A percentile compares a stretch with the other conserved stretches of the same genome.
These are phyloP conservation scores for Lepus europaeus DNA, from an alignment of 2,113 vertebrate genomes.

Conservation along the genomic window DNA sequence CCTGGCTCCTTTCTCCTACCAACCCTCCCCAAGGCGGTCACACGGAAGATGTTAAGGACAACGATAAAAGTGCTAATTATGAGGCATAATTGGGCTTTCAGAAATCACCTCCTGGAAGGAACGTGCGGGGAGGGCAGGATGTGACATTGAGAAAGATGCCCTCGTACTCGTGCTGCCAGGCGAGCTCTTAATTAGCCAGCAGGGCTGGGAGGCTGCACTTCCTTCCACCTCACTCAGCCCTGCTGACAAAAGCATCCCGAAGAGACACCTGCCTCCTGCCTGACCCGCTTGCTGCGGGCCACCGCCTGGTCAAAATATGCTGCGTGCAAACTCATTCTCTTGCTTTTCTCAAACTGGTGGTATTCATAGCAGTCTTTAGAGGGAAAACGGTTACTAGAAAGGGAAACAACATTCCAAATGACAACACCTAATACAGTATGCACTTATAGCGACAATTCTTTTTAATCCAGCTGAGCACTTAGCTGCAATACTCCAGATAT, in stretches of 20 bases:
- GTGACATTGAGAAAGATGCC: background rate
- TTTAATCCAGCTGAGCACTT: background rate
- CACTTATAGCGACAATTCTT: background rate
- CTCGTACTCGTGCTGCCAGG: background rate
- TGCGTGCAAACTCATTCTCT: background rate
- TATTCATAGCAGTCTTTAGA: background rate
- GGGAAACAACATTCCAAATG: background rate
- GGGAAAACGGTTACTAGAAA: background rate
- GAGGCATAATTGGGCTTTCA: background rate
- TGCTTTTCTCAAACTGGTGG: background rate
- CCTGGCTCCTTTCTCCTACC: fast-evolving
- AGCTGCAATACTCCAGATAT: background rate
- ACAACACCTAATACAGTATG: background rate
- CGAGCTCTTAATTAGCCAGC: background rate
- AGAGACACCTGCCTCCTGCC: background rate
- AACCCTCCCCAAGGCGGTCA: background rate
- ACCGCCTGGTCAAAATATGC: background rate
- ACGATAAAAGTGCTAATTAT: background rate
- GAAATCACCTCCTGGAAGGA: slow-evolving; percentile 16
- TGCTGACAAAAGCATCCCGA: background rate
- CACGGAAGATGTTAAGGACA: background rate
- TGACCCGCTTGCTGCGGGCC: background rate
- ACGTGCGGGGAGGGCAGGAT: background rate
- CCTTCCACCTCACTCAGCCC: background rate
- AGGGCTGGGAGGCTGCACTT: background rate